Evolutionary conservation across 1,140 invertebrate species (phyloP), one percentile per base, ranked within the genome.

Genomic region (Meteorus sp.): DNA sequence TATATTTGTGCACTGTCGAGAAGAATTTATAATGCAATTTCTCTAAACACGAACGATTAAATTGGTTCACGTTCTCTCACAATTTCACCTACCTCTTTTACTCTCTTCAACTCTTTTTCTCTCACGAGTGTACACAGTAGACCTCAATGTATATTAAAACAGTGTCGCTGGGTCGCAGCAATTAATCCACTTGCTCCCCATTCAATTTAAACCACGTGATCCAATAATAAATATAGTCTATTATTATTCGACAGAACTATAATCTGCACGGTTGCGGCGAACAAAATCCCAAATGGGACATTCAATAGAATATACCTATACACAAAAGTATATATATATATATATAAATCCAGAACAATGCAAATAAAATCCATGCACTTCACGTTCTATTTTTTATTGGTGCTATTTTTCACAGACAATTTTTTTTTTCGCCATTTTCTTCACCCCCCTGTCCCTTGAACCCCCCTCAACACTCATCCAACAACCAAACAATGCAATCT

Each of bases 391-490:
- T 48, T 48, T 48, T 48, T 48, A 48, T 48, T 48, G 25, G 9
- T 11, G 22, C 22, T 11, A 41, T 41, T 37, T 41, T 39, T 54
- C 23, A 39, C 37, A 2, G 7, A 22, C 22, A 20, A 11, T 5
- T 22, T 19, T 8, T 47, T 22, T 47, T 22, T 7, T 15, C n/a
- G 9, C 41, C 48, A 57, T 62, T 58, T 62, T 61, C 9, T 48
- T 45, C 61, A 59, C 59, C 51, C 19, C 33, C 8, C 51, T 27
- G 4, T 27, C 41, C 27, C 4, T n/a, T n/a, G n/a, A n/a, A n/a
- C n/a, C n/a, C n/a, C n/a, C n/a, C n/a, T n/a, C n/a, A n/a, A n/a
- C n/a, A n/a, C n/a, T n/a, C n/a, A n/a, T n/a, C n/a, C n/a, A n/a
- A n/a, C n/a, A n/a, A n/a, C n/a, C n/a, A 39, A 39, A 39, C 35